Evolutionary conservation across 2,888 invertebrate genomes (phyloP), one percentile per base, ranked within the genome.

Genomic region (Heliconius ismenius): DNA sequence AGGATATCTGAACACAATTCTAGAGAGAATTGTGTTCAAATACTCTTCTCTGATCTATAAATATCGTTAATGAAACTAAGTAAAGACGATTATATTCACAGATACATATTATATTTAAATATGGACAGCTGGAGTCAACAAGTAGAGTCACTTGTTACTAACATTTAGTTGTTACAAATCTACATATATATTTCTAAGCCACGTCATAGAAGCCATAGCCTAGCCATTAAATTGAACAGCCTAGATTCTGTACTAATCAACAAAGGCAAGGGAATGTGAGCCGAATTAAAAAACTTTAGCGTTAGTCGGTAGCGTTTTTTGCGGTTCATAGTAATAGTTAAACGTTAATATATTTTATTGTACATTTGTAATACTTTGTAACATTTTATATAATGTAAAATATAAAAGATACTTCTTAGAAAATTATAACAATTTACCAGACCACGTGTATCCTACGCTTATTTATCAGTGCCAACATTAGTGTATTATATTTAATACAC

Each of bases 371-470:
- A 28, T 28, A 28, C 3, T 28, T 28, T 28, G 28, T 28, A 28
- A 2, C 28, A 3, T 28, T 28, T 28, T 28, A 3, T 28, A 28
- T 28, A 28, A 28, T 28, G 3, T 28, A 28, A 28, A 28, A 28
- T 2, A 2, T 28, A 2, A 28, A 28, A 54, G 6, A 54, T 10
- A n/a, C 54, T 54, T 54, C 21, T 21, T 58, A 10, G 10, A 11
- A 65, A 32, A 65, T 36, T 36, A 21, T 21, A 21, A 65, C 11
- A 36, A 65, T 28, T 65, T 65, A 32, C 26, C 1, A 4, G n/a
- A 21, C 64, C 64, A 65, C 64, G 64, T 65, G 36, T 65, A 65
- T 21, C 32, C n/a, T n/a, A 36, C 64, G 18, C 32, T 65, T 32
- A 32, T 21, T 65, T 63, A 32, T 21, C 28, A 65, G 21, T 65